Conservation (phyloP, 1,140 invertebrate species). For the Eueides isabella region DNA sequence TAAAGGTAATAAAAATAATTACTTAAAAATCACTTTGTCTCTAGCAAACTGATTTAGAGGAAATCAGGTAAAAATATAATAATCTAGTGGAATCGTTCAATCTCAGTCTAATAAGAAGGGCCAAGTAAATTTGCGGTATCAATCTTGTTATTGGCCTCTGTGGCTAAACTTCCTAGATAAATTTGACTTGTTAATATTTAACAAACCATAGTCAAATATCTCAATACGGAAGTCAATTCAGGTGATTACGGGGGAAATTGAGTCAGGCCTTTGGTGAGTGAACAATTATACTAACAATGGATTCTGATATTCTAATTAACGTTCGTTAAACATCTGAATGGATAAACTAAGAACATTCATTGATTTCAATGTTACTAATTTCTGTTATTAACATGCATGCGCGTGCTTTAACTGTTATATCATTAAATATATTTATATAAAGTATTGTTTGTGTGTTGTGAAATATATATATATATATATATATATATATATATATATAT, state of each 20-base stretch:
- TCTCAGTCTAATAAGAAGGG: constrained; percentile 40
- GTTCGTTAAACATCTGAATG: neutral
- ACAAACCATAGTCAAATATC: constrained; percentile 37
- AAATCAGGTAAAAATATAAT: constrained; percentile 32
- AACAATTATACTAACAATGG: constrained; percentile 1
- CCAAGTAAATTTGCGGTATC: constrained; percentile 46
- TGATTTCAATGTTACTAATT: neutral
- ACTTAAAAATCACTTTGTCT: neutral
- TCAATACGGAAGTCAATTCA: constrained; percentile 29
- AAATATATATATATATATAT: too few relatives aligned
- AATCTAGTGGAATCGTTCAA: constrained; percentile 42
- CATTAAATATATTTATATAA: too few relatives aligned
- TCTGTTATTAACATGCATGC: neutral
- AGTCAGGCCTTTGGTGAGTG: constrained; percentile 30
- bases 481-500: too few relatives aligned
- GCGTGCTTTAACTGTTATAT: neutral
- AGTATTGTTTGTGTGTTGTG: too few relatives aligned
- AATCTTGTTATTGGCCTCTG: constrained; percentile 47
- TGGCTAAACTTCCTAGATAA: constrained; percentile 41
- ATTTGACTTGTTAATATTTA: constrained; percentile 48
- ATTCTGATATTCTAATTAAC: constrained; percentile 18
- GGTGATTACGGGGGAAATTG: constrained; percentile 39
- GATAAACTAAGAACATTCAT: neutral
- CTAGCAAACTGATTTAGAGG: neutral
- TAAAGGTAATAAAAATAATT: too few relatives aligned